phyloP scores from a whole-genome alignment of 53 echinoderm and acorn worm genomes.

The Mesocentrotus franciscanus region DNA sequence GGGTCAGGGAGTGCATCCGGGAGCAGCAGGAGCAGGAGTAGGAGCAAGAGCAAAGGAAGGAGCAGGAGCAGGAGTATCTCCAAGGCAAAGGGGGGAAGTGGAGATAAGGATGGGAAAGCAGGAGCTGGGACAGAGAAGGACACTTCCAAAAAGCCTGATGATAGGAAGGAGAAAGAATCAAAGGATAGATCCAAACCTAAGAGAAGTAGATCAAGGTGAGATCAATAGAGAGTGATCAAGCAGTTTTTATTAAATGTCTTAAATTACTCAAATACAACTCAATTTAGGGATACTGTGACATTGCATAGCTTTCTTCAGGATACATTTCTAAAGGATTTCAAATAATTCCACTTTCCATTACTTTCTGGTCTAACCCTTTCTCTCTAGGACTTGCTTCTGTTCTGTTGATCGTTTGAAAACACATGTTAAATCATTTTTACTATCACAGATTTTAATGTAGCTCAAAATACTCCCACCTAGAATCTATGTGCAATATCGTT shows the following conservation, averaged over 20 bases:
- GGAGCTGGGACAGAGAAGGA: slow-evolving; percentile 53
- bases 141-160: slow-evolving; percentile 58
- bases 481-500: no score
- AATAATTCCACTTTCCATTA: background rate
- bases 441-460: no score
- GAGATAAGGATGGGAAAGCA: slow-evolving; percentile 25
- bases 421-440: no score
- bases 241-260: background rate
- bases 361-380: background rate
- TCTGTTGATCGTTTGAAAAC: no score
- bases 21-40: slow-evolving; percentile 74
- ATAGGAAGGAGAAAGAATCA: slow-evolving; percentile 72
- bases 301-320: background rate
- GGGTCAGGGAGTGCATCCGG: slow-evolving; percentile 65
- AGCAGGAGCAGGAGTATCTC: slow-evolving; percentile 56
- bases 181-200: slow-evolving; percentile 72
- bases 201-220: slow-evolving; percentile 88
- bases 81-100: slow-evolving; percentile 68
- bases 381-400: background rate
- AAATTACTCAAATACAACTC: background rate
- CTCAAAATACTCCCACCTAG: no score
- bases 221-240: background rate
- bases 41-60: slow-evolving; percentile 62
- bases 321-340: background rate
- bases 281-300: background rate